Conservation (phyloP, 2,888 invertebrate genomes). For the Drosophila differens region DNA sequence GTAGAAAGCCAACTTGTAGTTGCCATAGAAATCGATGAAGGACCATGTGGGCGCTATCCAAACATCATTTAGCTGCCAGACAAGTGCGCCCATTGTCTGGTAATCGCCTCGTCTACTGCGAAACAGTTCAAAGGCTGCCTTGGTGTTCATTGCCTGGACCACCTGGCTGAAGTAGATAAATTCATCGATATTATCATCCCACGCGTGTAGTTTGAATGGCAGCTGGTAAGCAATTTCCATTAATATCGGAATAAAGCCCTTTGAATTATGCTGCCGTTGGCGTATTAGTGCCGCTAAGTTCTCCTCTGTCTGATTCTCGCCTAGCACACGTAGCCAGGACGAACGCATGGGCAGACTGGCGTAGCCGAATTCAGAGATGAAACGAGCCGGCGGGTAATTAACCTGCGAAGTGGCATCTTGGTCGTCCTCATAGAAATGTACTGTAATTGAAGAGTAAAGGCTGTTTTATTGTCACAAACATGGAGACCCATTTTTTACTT, state of each 20-base stretch:
- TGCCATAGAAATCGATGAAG: slow-evolving; percentile 89
- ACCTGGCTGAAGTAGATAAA: slow-evolving; percentile 95
- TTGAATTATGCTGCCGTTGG: slow-evolving; percentile 94
- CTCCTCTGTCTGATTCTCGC: slow-evolving; percentile 76
- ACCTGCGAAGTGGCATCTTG: slow-evolving; percentile 91
- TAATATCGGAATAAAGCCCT: slow-evolving; percentile 88
- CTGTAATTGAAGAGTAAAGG: slow-evolving; percentile 81
- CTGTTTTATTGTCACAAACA: not conserved
- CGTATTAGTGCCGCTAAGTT: slow-evolving; percentile 89
- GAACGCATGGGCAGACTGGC: slow-evolving; percentile 94
- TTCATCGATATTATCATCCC: slow-evolving; percentile 87
- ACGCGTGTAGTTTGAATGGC: slow-evolving; percentile 86
- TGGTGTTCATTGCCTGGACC: slow-evolving; percentile 94
- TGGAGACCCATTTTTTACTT: slow-evolving; percentile 44
- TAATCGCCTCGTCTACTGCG: slow-evolving; percentile 86
- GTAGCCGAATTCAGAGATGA: slow-evolving; percentile 97
- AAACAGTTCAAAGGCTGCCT: slow-evolving; percentile 93
- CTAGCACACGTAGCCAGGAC: slow-evolving; percentile 88
- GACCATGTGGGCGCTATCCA: slow-evolving; percentile 99
- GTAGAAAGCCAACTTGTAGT: slow-evolving; percentile 89
- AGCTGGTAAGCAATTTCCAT: slow-evolving; percentile 88
- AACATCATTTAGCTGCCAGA: slow-evolving; percentile 99
- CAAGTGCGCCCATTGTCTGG: slow-evolving; percentile 96
- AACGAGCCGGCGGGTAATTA: slow-evolving; percentile 92
- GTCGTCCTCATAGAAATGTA: slow-evolving; percentile 95